Conservation (phyloP, 2,113 vertebrate species). For the Aldabrachelys gigantea region DNA sequence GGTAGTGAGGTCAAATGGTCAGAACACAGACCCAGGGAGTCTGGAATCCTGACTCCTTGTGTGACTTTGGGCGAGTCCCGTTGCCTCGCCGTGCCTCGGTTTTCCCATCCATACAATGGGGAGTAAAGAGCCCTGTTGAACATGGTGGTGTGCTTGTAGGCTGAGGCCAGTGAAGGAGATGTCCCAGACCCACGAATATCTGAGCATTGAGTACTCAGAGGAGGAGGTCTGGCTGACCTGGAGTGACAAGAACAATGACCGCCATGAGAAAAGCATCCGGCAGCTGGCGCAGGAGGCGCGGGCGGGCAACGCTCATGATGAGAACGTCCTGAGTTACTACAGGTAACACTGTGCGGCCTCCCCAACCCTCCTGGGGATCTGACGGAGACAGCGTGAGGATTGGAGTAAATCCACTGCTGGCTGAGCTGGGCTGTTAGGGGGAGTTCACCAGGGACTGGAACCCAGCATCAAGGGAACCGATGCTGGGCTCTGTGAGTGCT, state of each 20-base stretch:
- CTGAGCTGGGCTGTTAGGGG: not conserved
- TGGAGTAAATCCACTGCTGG: not conserved
- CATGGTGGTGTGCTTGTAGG: constrained; percentile 65
- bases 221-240: constrained; percentile 98
- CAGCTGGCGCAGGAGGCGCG: constrained; percentile 94
- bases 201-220: constrained; percentile 90
- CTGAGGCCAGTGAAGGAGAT: constrained; percentile 89
- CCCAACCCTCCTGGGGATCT: not conserved
- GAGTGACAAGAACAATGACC: constrained; percentile 90
- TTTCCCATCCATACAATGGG: not conserved
- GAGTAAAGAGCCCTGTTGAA: not conserved
- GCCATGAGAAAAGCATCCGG: constrained; percentile 92
- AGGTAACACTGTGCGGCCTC: constrained; percentile 75
- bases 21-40: not conserved
- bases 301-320: constrained; percentile 93
- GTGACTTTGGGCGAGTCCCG: not conserved
- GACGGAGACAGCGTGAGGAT: not conserved
- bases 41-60: not conserved
- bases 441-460: not conserved
- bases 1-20: not conserved
- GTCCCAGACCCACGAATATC: constrained; percentile 83
- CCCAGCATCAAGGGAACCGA: too few species aligned
- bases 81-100: too few species aligned
- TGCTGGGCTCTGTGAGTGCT: not conserved
- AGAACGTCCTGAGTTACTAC: constrained; percentile 96